Evolutionary conservation across 2,113 vertebrate species (phyloP), one percentile per base, ranked within the genome.

Genomic region (Aviceda subcristata): DNA sequence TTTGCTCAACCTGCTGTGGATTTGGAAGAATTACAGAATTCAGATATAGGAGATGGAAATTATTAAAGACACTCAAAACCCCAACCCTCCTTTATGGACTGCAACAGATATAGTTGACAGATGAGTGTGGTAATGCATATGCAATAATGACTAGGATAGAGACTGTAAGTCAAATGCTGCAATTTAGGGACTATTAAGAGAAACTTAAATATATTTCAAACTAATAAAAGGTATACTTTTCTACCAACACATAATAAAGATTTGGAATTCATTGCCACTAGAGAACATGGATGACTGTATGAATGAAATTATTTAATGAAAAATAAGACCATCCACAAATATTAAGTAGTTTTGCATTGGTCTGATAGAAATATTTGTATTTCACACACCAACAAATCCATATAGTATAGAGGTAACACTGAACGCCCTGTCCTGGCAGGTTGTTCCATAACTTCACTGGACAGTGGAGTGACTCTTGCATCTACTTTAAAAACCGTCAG

Each of bases 191-290:
- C 22, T 71, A 86, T 75, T 90, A 94, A 56, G 66, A 94, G 60
- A 94, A 92, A 80, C 3, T 64, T 43, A 78, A 91, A 63, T 84
- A 15, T 18, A 72, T 86, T 92, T 87, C 41, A 75, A 48, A 34
- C 56, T 78, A 74, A 92, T 88, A 86, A 81, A 94, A 78, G 14
- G n/a, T 86, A 67, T 93, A 63, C 74, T 91, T 88, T 94, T 94
- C 68, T 91, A 71, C 51, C 34, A 72, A 60, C 83, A 75, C 60
- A 72, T 97, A 94, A 89, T 97, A 81, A 95, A 94, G 34, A 41
- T 89, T 92, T 78, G 48, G 75, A 78, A 68, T 89, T 92, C 45
- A 38, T 29, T 92, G 68, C 51, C 68, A 46, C 60, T 87, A 56
- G 88, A 90, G 88, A 67, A 63, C 27, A 45, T 0, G 1, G 11